Base-by-base conservation (phyloP, 2,113 vertebrate species). In the Etheostoma cragini region DNA sequence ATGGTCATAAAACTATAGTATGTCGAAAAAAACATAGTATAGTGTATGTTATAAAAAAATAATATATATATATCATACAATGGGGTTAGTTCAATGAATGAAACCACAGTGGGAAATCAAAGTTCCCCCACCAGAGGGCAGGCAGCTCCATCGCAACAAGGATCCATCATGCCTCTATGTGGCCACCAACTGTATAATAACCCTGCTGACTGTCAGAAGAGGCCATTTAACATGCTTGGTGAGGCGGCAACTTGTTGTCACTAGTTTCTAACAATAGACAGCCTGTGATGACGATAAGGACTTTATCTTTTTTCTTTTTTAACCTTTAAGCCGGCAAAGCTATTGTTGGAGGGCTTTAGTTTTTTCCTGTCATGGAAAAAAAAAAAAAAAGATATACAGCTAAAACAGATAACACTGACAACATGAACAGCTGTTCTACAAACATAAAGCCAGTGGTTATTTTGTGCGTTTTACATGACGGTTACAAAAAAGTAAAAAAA, bases 101-200 rank as follows among this genome's bases (percentile, higher is more conserved):
- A 68, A 52, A 26, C 19, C 42, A 49, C 56, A 64, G 4, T 72
- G 63, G 21, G 35, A 64, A 5, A 17, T 56, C 14, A 1, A 35
- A 26, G 62, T 56, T 47, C 46, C 6, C 6, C 80, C 90, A 88
- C 86, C 81, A 88, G 91, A 82, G 88, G 84, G 87, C 87, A 16
- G 26, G 1, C 21, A 3, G 15, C 3, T 71, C 61, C 58, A 8
- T n/a, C 35, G 13, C 63, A 66, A 16, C 16, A 6, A 30, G 61
- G 30, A 30, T 19, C 49, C 30, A 19, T 8, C 26, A 16, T 49
- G 49, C 12, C 21, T 62, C 26, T 74, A 38, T 19, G 0, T 38
- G 65, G 16, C 46, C 17, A 19, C 17, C 60, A 72, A 71, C 46
- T 47, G 46, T 3, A 0, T 47, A 42, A 63, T 42, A 35, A 60